Base-by-base conservation (phyloP, 2,888 invertebrate genomes). In the Copidosoma aretas region DNA sequence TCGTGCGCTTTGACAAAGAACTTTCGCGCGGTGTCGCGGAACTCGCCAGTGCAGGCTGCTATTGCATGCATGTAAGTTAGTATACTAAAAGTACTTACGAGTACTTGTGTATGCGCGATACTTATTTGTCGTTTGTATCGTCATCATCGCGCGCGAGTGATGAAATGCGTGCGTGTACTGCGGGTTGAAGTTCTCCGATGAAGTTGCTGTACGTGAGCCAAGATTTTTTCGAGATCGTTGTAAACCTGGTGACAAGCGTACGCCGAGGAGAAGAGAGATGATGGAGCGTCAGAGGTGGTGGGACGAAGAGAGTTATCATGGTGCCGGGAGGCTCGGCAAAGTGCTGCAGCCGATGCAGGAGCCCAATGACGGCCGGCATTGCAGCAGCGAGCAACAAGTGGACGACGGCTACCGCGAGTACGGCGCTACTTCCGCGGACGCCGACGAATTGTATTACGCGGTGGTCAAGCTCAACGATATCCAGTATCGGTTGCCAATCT, bases 1-100 rank as follows among this genome's bases (percentile, higher is more conserved):
- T 25, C 10, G 19, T 22, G 24, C 56, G 41, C 21, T 60, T 66
- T 64, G 60, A 70, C 66, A 70, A 70, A 70, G 70, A 67, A 70
- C 67, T 70, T 70, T 64, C 57, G 64, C 61, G 49, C 54, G 59
- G 43, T 46, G 43, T 14, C 43, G 32, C 32, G 32, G n/a, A n/a
- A n/a, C n/a, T n/a, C n/a, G 41, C 10, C 41, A 41, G 41, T 14
- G 41, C 41, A 14, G 41, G 41, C 41, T 41, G 41, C 41, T 41
- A 46, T 12, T 14, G 43, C 43, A 14, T 17, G 43, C 32, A 32
- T 32, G 32, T 32, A 32, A 32, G 32, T n/a, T n/a, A n/a, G n/a
- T n/a, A n/a, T n/a, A n/a, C n/a, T n/a, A n/a, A n/a, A n/a, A n/a
- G n/a, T n/a, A n/a, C 14, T 14, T 41, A 8, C 41, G 41, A 8